Evolutionary conservation across 64 coral and sea anemone genomes (phyloP).

Genomic region (Porites australiensis): DNA sequence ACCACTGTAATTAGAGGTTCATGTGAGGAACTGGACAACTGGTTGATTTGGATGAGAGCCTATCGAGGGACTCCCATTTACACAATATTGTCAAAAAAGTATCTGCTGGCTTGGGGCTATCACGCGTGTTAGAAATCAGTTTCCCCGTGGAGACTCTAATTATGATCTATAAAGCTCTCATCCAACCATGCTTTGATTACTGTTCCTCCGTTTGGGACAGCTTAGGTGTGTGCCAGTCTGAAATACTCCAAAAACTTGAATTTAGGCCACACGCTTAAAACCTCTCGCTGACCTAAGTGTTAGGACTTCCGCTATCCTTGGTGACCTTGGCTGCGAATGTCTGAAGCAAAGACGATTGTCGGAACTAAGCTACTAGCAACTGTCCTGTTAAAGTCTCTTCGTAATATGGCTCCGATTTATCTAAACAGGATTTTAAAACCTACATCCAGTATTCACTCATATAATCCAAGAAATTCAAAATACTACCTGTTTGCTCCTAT

Average conservation of each 20-base stretch:
- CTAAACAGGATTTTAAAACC: background rate
- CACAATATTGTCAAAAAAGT: background rate
- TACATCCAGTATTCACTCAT: constrained; percentile 1
- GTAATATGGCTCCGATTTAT: background rate
- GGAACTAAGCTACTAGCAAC: background rate
- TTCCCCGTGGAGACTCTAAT: constrained; percentile 3
- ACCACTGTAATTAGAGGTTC: too few species aligned
- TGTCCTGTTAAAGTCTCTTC: constrained; percentile 1
- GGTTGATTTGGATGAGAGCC: background rate
- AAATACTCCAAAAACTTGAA: constrained; percentile 57
- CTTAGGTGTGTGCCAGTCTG: background rate
- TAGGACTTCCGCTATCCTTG: background rate
- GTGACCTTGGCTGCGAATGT: constrained; percentile 23
- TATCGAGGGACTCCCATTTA: background rate
- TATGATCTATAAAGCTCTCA: constrained; percentile 39
- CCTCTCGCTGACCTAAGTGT: background rate
- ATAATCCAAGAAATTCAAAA: background rate
- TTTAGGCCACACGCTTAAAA: constrained; percentile 33
- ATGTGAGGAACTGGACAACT: too few species aligned
- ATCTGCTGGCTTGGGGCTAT: background rate
- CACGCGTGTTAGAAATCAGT: background rate
- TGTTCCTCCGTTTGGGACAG: constrained; percentile 47
- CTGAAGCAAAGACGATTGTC: constrained; percentile 1
- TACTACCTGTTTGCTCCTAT: background rate
- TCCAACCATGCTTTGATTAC: constrained; percentile 51